Evolutionary conservation across 1,140 invertebrate genomes (phyloP).

Genomic region (Pseudomyrmex cubaensis): DNA sequence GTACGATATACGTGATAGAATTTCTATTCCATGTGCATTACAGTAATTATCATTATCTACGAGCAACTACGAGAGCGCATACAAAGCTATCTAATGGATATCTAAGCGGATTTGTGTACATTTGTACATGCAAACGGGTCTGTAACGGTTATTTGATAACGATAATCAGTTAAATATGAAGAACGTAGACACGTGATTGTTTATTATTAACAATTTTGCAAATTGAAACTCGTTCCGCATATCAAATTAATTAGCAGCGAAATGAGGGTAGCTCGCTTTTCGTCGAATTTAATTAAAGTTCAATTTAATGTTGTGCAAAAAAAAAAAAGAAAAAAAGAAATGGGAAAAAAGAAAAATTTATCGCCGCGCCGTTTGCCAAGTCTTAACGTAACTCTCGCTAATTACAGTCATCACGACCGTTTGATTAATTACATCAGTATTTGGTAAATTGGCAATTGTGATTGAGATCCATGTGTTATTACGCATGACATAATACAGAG

Average conservation of each 20-base stretch:
- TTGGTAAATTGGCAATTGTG: slow-evolving; percentile 27
- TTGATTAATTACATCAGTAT: slow-evolving; percentile 16
- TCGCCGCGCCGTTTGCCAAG: not conserved
- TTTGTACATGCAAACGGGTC: slow-evolving; percentile 11
- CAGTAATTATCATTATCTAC: slow-evolving; percentile 25
- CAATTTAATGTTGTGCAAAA: not conserved
- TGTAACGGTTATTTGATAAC: not conserved
- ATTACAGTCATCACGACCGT: slow-evolving; percentile 26
- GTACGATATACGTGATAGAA: not conserved
- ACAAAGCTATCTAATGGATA: slow-evolving; percentile 3
- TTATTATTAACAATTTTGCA: slow-evolving; percentile 36
- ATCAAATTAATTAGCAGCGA: slow-evolving; percentile 49
- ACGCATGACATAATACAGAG: not conserved
- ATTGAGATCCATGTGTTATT: slow-evolving; percentile 38
- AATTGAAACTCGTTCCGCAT: not conserved
- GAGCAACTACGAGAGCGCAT: not conserved
- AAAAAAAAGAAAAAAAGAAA: not conserved
- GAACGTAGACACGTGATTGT: not conserved
- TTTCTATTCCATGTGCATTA: slow-evolving; percentile 6
- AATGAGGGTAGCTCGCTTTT: slow-evolving; percentile 8
- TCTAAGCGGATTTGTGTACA: not conserved
- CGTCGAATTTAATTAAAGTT: slow-evolving; percentile 57
- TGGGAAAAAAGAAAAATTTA: not conserved
- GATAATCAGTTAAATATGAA: not conserved
- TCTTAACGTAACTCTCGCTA: not conserved